Evolutionary conservation across 2,888 invertebrate species (phyloP).

Genomic region (Nymphalis urticae): DNA sequence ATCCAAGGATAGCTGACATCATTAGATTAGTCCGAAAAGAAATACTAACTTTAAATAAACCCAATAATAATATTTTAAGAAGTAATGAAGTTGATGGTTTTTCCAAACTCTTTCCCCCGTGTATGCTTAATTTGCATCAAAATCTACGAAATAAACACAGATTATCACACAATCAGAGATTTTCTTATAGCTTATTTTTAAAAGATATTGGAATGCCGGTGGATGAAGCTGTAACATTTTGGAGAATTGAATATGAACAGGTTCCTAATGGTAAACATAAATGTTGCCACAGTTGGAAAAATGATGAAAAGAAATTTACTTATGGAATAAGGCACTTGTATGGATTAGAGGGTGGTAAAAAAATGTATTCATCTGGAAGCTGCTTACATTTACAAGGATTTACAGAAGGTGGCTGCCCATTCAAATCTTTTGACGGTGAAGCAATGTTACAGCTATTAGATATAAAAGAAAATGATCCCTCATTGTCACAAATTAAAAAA

Average conservation of each 20-base stretch:
- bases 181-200: constrained; percentile 85
- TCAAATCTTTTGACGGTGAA: constrained; percentile 78
- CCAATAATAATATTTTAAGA: constrained; percentile 44
- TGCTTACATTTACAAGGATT: constrained; percentile 81
- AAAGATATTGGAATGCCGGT: constrained; percentile 87
- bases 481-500: constrained; percentile 58
- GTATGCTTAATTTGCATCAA: constrained; percentile 84
- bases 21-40: constrained; percentile 50
- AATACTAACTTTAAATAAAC: constrained; percentile 40
- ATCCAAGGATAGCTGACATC: constrained; percentile 63
- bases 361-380: constrained; percentile 81
- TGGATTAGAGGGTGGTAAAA: constrained; percentile 86
- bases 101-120: constrained; percentile 80
- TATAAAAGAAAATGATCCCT: constrained; percentile 42
- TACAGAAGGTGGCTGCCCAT: constrained; percentile 84
- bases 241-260: constrained; percentile 84
- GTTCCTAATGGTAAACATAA: constrained; percentile 64
- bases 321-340: constrained; percentile 88
- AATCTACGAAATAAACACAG: constrained; percentile 81
- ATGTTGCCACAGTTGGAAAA: constrained; percentile 85
- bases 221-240: constrained; percentile 83
- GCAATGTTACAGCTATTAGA: constrained; percentile 64
- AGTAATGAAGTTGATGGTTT: constrained; percentile 68
- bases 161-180: constrained; percentile 83
- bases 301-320: constrained; percentile 82